These are phyloP conservation scores for Phytoseiulus persimilis DNA, from an alignment of 2,888 invertebrate genomes.

Conservation along the genomic window DNA sequence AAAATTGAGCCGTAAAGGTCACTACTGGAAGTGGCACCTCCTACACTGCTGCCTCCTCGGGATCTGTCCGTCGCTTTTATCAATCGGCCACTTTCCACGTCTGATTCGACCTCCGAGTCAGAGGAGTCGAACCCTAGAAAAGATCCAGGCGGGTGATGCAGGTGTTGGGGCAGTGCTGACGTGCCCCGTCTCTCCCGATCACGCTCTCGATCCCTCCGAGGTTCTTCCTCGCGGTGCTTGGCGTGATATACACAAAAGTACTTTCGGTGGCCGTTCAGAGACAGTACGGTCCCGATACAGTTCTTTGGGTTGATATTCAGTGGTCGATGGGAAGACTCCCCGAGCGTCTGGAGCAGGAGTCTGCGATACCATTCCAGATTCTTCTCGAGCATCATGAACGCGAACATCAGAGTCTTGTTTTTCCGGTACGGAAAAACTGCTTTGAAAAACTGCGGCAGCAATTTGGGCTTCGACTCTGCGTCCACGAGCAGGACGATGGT, in stretches of 20 bases:
- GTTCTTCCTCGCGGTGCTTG: slow-evolving; percentile 67
- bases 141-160: slow-evolving; percentile 55
- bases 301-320: slow-evolving; percentile 87
- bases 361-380: slow-evolving; percentile 87
- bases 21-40: slow-evolving; percentile 50
- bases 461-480: slow-evolving; percentile 70
- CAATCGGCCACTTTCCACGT: slow-evolving; percentile 50
- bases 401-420: slow-evolving; percentile 91
- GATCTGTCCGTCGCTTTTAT: slow-evolving; percentile 36
- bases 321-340: slow-evolving; percentile 61
- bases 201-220: slow-evolving; percentile 38
- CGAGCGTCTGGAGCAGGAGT: slow-evolving; percentile 73
- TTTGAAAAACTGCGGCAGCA: slow-evolving; percentile 82
- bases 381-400: slow-evolving; percentile 81
- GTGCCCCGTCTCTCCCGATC: slow-evolving; percentile 13
- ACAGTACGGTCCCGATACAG: slow-evolving; percentile 82
- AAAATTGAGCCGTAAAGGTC: slow-evolving; percentile 52
- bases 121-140: slow-evolving; percentile 72
- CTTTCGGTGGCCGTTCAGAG: slow-evolving; percentile 89
- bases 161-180: slow-evolving; percentile 34
- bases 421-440: slow-evolving; percentile 91
- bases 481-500: slow-evolving; percentile 85
- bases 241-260: slow-evolving; percentile 99
- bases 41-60: slow-evolving; percentile 52
- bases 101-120: slow-evolving; percentile 50